Base-by-base conservation (phyloP, 2,888 invertebrate species). In the Dicyrtomina minuta region DNA sequence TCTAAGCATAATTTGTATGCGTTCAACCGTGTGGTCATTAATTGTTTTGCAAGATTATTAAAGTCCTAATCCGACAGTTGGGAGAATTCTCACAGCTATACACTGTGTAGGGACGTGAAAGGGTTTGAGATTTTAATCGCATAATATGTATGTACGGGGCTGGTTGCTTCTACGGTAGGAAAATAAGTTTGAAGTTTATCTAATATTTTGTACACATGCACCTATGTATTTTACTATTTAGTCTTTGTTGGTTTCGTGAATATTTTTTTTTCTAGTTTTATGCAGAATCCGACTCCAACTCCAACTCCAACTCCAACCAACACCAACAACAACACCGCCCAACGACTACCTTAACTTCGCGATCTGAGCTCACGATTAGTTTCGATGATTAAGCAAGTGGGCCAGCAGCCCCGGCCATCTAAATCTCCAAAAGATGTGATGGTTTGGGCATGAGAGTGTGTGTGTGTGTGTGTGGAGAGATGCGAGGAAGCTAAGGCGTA, bases 1-100 rank as follows among this genome's bases (percentile, higher is more conserved):
- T n/a, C n/a, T n/a, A n/a, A n/a, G n/a, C 62, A 51, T 65, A 65
- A 65, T 65, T 65, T 65, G 64, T 65, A 53, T 27, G 53, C 64
- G 49, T 43, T 41, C 64, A 51, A 65, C 64, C 64, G 41, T 65
- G 20, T 53, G 64, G 15, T 51, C 64, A 65, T 65, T 65, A 65
- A 65, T 65, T 65, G 53, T 41, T 65, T 41, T 39, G 51, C 53
- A 65, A 55, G 64, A 53, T 65, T 65, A 65, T 65, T 65, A 65
- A 53, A 65, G 64, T 53, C 53, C 41, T 65, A 65, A 65, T 51
- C 64, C 64, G 24, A 24, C 53, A 65, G 64, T 65, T 61, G 64
- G 53, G 53, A 65, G 55, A 39, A 53, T 65, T 65, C 64, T 49
- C 64, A 65, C 59, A 59, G 43, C 27, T 59, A 17, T 24, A 41